phyloP scores from a whole-genome alignment of 1,140 invertebrate species.

The Neodiprion lecontei region DNA sequence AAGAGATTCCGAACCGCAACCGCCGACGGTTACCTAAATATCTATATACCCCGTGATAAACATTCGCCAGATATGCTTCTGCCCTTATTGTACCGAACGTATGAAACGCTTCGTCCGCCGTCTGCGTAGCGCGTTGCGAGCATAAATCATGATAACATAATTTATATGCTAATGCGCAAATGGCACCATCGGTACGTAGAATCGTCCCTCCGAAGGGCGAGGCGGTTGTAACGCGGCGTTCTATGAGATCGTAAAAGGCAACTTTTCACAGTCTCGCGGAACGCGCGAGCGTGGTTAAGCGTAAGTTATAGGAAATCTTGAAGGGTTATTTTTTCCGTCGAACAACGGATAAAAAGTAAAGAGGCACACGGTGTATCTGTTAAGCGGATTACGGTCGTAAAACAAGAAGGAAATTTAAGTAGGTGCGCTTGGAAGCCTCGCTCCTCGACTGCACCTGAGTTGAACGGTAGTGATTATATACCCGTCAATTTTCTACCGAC shows the following conservation, averaged over 20 bases:
- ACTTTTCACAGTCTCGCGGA: constrained; percentile 9
- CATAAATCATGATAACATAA: constrained; percentile 60
- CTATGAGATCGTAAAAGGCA: constrained; percentile 10
- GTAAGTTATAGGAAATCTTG: constrained; percentile 5
- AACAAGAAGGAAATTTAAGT: constrained; percentile 5
- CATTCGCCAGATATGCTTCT: too few relatives aligned
- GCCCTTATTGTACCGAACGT: too few relatives aligned
- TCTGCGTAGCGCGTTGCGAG: constrained; percentile 17
- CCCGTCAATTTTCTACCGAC: background rate
- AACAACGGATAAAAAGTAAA: background rate
- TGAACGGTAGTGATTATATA: background rate
- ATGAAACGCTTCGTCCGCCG: background rate
- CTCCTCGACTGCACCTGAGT: background rate
- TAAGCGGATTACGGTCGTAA: constrained; percentile 1
- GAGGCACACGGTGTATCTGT: constrained; percentile 24
- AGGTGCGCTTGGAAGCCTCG: background rate
- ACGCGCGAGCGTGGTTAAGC: constrained; percentile 21
- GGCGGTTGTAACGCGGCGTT: constrained; percentile 2
- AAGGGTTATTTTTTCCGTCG: background rate
- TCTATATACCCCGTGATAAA: too few relatives aligned
- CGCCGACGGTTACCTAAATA: too few relatives aligned
- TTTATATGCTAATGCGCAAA: constrained; percentile 58
- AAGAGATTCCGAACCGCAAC: too few relatives aligned
- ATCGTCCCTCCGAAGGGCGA: background rate
- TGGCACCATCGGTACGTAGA: constrained; percentile 15